Base-by-base conservation (phyloP, 1,140 invertebrate species). In the Colletes latitarsis region DNA sequence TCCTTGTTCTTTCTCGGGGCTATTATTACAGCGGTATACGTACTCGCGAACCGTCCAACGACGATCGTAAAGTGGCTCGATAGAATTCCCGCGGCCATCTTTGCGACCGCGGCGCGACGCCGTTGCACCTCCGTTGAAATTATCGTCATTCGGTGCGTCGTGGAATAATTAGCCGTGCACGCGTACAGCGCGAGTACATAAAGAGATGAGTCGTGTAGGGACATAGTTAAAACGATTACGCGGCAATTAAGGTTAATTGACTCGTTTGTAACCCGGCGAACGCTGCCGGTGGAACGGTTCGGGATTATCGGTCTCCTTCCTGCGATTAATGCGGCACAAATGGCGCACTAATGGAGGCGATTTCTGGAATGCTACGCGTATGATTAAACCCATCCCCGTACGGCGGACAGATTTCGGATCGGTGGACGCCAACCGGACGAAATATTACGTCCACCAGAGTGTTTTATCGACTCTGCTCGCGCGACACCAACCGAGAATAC, bases 171-270 rank as follows among this genome's bases (percentile, higher is more conserved):
- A 77, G 82, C 64, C 67, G 49, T 71, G 82, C 46, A 68, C 60
- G 21, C 49, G 30, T 21, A 12, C 49, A 30, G 82, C 63, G 30
- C 46, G 17, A 58, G 63, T 41, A 49, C 58, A 58, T 80, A 75
- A 53, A 82, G 70, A 73, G 63, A 83, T 80, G 77, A 84, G 58
- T 74, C 64, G 67, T 70, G 30, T 64, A 82, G 71, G 73, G 55
- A 76, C 82, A 81, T 80, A 82, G 77, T 78, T 75, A 75, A 86
- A 81, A 86, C 71, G 79, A 85, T 85, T 82, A 82, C 66, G 68
- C 70, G 75, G 75, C 71, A 85, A 86, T 86, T 86, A 86, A 85
- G 84, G 60, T 85, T 86, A 85, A 86, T 86, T 82, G 80, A 85
- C 70, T 82, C 75, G 84, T 89, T 87, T 80, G 80, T 81, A 84